These are phyloP conservation scores for Aspidiotus destructor DNA, from an alignment of 2,888 invertebrate species.

Conservation along the genomic window DNA sequence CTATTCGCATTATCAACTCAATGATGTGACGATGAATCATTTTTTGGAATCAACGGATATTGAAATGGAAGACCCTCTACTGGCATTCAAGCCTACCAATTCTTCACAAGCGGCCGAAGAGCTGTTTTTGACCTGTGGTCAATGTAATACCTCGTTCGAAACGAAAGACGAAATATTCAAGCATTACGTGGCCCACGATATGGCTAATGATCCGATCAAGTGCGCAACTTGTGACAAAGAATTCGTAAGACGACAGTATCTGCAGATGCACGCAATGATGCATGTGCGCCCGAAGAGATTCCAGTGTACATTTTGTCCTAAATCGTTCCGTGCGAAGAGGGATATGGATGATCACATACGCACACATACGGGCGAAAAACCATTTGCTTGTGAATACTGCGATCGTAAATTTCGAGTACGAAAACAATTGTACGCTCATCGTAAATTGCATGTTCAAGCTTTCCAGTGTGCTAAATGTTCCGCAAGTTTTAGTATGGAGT, in stretches of 20 bases:
- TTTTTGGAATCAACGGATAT: not conserved
- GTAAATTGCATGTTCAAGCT: not conserved
- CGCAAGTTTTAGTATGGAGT: not conserved
- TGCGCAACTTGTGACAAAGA: not conserved
- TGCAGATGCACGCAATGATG: not conserved
- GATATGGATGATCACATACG: not conserved
- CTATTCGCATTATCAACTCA: not conserved
- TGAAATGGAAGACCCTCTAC: not conserved
- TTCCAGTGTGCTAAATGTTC: not conserved
- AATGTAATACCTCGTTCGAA: not conserved
- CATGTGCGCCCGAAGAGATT: not conserved
- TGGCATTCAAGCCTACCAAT: no score
- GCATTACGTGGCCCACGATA: not conserved
- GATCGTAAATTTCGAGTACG: not conserved
- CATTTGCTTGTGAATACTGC: not conserved
- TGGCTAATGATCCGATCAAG: not conserved
- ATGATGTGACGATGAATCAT: not conserved
- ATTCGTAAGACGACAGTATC: not conserved
- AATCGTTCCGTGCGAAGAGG: not conserved
- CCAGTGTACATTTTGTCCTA: not conserved
- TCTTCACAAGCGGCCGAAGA: not conserved
- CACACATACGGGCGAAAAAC: slow-evolving; percentile 1
- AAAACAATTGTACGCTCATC: not conserved
- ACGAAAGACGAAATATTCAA: not conserved
- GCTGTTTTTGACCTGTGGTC: not conserved